phyloP scores from a whole-genome alignment of 2,797 vertebrate genomes.

The Cottoperca gobio region DNA sequence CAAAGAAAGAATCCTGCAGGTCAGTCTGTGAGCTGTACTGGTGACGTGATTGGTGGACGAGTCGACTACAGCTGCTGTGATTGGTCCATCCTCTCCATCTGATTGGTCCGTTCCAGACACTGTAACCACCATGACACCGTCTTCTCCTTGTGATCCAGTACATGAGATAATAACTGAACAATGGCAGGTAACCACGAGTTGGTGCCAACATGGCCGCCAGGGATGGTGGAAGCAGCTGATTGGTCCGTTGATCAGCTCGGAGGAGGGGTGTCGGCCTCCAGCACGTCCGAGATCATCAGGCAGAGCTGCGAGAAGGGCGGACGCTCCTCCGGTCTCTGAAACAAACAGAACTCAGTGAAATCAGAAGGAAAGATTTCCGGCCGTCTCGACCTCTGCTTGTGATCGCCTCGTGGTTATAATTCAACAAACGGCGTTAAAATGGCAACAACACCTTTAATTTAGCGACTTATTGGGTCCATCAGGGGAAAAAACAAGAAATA shows the following conservation, averaged over 20 bases:
- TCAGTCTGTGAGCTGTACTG: neutral
- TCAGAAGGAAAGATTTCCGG: no score
- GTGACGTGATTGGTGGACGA: neutral
- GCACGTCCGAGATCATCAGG: constrained; percentile 82
- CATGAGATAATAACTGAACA: neutral
- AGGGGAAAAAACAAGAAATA: no score
- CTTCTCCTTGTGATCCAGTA: neutral
- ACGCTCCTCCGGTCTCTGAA: constrained; percentile 90
- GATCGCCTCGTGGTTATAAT: no score
- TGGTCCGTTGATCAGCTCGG: constrained; percentile 41
- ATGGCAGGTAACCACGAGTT: neutral
- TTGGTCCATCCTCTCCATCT: neutral
- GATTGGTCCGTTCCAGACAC: constrained; percentile 1
- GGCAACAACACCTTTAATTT: no score
- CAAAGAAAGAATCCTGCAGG: no score
- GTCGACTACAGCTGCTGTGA: neutral
- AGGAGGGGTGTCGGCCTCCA: constrained; percentile 82
- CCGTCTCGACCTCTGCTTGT: no score
- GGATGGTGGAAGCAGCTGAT: neutral
- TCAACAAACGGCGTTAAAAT: no score
- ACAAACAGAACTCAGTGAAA: no score
- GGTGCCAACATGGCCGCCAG: neutral
- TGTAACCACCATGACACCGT: neutral
- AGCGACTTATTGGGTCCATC: no score
- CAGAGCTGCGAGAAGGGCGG: constrained; percentile 87